These are phyloP conservation scores for Ursus arctos DNA, from an alignment of 2,113 vertebrate species.

Conservation along the genomic window DNA sequence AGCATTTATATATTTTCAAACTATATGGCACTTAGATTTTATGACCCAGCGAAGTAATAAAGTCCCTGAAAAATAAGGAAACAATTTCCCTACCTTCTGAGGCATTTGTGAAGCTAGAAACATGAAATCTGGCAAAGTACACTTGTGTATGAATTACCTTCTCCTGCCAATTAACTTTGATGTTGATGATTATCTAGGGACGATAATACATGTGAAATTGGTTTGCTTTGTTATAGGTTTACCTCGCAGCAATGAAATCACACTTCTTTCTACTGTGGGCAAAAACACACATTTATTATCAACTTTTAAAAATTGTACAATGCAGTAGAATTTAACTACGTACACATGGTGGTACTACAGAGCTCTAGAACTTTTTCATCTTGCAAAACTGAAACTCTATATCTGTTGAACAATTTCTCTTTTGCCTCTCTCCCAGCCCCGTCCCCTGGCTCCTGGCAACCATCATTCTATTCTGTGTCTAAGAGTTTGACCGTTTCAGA, in stretches of 20 bases:
- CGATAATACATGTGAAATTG: neutral
- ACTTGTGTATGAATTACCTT: neutral
- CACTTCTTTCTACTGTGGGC: neutral
- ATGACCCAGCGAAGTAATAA: neutral
- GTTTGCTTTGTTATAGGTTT: neutral
- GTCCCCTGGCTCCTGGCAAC: neutral
- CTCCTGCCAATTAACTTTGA: conserved; percentile 22
- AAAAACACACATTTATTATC: neutral
- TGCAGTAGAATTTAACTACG: neutral
- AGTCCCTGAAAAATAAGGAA: conserved; percentile 22
- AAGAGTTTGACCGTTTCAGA: neutral
- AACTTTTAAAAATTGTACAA: neutral
- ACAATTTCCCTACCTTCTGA: neutral
- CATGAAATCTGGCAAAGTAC: neutral
- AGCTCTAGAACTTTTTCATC: neutral
- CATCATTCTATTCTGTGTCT: neutral
- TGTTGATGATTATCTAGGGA: neutral
- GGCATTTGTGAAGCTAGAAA: conserved; percentile 36
- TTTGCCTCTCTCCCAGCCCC: neutral
- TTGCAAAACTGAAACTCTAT: neutral
- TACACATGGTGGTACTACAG: neutral
- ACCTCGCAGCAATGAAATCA: neutral
- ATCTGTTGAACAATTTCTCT: neutral
- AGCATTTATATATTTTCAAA: conserved; percentile 41
- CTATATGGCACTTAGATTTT: neutral